Base-by-base conservation (phyloP, 2,888 invertebrate genomes). In the Archaeoteleia sp. region DNA sequence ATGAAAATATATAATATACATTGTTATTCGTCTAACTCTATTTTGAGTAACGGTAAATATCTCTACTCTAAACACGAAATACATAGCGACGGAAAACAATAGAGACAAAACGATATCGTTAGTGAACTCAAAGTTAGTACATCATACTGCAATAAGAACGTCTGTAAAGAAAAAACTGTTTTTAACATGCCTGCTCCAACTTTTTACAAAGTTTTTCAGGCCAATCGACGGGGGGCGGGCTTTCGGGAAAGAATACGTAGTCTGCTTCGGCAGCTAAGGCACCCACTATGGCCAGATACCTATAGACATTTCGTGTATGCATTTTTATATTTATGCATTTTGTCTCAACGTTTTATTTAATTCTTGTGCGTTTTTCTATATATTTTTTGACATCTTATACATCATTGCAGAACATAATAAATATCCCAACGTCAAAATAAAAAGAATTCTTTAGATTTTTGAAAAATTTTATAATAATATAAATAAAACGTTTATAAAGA, bases 241-340 rank as follows among this genome's bases (percentile, higher is more conserved):
- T 92, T 90, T 99, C 99, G 71, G 99, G 99, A 81, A 96, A 92
- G 90, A 99, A 98, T 80, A 98, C 96, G 91, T 93, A 99, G 89
- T 98, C 98, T 78, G 99, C 99, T 90, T 99, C 99, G 76, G 95
- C 93, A 79, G 97, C 93, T 88, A 98, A 89, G 83, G 95, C 97
- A 83, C 96, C 94, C 82, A 98, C 97, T 86, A 99, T 89, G 79
- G 97, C 96, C 87, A 99, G 91, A 90, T 99, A 99, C 90, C 97
- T 97, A 89, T 81, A 14, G n/a, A n/a, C 40, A 43, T 12, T 37
- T 60, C 9, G 12, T 60, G n/a, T n/a, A n/a, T n/a, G n/a, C n/a
- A n/a, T n/a, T n/a, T n/a, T n/a, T n/a, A n/a, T n/a, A n/a, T n/a
- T n/a, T n/a, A n/a, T n/a, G n/a, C n/a, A n/a, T n/a, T n/a, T n/a